Percentiles rank a stretch among this genome's conserved stretches.
Evolutionary conservation across 2,113 vertebrate species (phyloP).

Genomic region (Fregata magnificens): DNA sequence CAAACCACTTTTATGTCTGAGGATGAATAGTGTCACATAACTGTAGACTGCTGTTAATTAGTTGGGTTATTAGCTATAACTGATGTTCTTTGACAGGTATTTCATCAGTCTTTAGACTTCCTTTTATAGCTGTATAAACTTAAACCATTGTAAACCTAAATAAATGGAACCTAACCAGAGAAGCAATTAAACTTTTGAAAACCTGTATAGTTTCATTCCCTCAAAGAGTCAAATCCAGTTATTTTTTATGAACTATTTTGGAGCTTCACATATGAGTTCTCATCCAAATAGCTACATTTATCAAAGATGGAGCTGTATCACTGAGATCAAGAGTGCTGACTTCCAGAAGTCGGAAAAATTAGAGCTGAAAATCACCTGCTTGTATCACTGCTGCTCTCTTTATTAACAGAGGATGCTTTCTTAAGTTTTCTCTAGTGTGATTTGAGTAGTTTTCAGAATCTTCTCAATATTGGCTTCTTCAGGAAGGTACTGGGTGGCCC

Average conservation of each 20-base stretch:
- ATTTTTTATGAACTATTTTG: background rate
- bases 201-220: background rate
- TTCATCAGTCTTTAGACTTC: background rate
- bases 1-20: background rate
- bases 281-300: background rate
- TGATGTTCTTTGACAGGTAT: background rate
- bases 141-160: background rate
- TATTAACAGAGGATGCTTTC: background rate
- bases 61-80: background rate
- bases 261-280: background rate
- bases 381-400: background rate
- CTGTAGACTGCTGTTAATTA: background rate
- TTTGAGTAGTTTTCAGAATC: background rate
- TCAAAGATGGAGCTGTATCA: background rate
- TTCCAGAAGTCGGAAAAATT: background rate
- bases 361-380: background rate
- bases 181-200: background rate
- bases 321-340: background rate
- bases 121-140: background rate
- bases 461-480: background rate
- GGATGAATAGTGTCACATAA: background rate
- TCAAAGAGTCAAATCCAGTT: background rate
- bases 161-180: background rate
- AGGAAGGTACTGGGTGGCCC: background rate
- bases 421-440: background rate